These are phyloP conservation scores for Norana najaformis DNA, from an alignment of 2,888 invertebrate genomes.

Conservation along the genomic window DNA sequence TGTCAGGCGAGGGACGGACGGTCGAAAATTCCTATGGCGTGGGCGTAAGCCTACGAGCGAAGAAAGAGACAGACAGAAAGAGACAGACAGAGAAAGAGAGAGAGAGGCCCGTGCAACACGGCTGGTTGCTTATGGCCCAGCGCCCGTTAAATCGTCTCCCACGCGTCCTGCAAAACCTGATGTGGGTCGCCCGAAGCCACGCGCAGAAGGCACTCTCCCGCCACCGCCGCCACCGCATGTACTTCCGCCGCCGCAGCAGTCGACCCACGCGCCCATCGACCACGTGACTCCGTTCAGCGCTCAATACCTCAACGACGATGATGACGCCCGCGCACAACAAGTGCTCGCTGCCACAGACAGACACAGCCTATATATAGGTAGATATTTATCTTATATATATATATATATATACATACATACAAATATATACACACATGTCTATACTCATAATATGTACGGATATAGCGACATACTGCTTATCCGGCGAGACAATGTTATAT, in stretches of 20 bases:
- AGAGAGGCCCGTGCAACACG: neutral
- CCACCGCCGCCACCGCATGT: neutral
- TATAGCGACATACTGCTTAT: conserved; percentile 5
- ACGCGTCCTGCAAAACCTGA: conserved; percentile 6
- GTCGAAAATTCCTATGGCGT: neutral
- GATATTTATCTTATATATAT: neutral
- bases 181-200: conserved; percentile 8
- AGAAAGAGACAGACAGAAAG: neutral
- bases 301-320: conserved; percentile 9
- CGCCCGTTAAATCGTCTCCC: neutral
- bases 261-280: neutral
- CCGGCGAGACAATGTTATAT: neutral
- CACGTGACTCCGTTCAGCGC: neutral
- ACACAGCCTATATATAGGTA: neutral
- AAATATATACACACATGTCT: too few species aligned
- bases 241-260: neutral
- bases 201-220: neutral
- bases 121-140: neutral
- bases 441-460: neutral
- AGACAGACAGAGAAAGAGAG: neutral
- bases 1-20: neutral
- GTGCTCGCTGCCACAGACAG: neutral
- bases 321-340: neutral
- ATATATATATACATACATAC: neutral
- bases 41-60: neutral